Conservation (phyloP, 2,797 vertebrate genomes). For the Phoxinus dragarum region DNA sequence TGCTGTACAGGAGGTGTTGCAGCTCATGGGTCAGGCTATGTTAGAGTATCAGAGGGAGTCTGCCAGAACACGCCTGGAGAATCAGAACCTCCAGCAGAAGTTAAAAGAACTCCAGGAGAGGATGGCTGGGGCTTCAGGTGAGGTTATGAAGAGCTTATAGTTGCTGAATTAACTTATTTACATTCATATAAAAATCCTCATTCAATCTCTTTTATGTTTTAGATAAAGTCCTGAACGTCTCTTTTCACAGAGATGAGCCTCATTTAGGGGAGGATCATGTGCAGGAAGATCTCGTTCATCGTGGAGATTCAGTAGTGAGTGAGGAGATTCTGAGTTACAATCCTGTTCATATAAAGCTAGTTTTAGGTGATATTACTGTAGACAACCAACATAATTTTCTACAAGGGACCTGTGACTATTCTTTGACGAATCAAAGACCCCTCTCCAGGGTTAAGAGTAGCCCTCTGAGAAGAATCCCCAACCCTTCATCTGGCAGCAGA, state of each 20-base stretch:
- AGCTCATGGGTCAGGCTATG: constrained; percentile 59
- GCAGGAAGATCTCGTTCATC: not conserved
- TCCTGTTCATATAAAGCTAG: constrained; percentile 59
- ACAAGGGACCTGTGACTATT: not conserved
- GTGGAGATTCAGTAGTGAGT: constrained; percentile 11
- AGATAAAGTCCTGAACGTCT: constrained; percentile 46
- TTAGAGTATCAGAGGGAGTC: constrained; percentile 53
- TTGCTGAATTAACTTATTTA: not conserved
- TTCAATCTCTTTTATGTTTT: not conserved
- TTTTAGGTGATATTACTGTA: constrained; percentile 2
- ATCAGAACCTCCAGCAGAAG: constrained; percentile 50
- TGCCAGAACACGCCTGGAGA: constrained; percentile 46
- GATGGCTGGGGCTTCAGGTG: constrained; percentile 31
- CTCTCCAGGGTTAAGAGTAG: constrained; percentile 11
- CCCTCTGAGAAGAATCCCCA: not conserved
- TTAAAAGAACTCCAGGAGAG: constrained; percentile 49
- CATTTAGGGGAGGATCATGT: not conserved
- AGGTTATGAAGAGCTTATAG: not conserved
- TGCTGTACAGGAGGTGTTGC: constrained; percentile 69
- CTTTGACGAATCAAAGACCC: constrained; percentile 6
- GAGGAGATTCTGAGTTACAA: constrained; percentile 45
- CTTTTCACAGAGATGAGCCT: constrained; percentile 20
- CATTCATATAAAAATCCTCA: not conserved
- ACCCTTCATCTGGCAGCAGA: not conserved
- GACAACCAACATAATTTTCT: not conserved